Base-by-base conservation (phyloP, 2,113 vertebrate species). In the Etia nguti region DNA sequence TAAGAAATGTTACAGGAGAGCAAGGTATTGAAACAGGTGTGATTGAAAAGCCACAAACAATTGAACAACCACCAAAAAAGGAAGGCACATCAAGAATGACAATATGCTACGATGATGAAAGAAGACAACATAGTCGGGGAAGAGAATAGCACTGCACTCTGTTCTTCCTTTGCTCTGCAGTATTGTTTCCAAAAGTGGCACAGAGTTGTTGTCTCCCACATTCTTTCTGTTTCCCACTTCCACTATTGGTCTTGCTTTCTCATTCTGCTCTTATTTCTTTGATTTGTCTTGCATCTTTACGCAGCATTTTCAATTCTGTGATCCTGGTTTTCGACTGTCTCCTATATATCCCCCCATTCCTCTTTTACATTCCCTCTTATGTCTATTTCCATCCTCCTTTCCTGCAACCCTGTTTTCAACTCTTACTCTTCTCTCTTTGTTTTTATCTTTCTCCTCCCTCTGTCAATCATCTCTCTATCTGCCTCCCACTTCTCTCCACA, bases 381-480 rank as follows among this genome's bases (percentile, higher is more conserved):
- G 48, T 88, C 75, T 87, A 84, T 91, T 85, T 87, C 57, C 48
- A 80, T 82, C 55, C 38, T 80, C 18, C 24, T 59, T 48, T 82
- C 29, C 43, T 62, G n/a, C 60, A 73, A 73, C 65, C 52, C 79
- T 59, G 34, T 83, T 83, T 86, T 54, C 43, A 82, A 70, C 75
- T 84, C 79, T 79, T 38, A 50, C 62, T 89, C 60, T 24, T 57
- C 50, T 46, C 73, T 77, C 79, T 84, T 50, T 34, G 79, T 70
- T 88, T 84, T 82, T 36, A 90, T 79, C 57, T 60, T 56, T 80
- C 48, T 46, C 83, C 26, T 80, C 68, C 57, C 79, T 73, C 82
- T 90, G 89, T 90, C 93, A 94, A 84, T 93, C 90, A 91, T 57
- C 43, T 85, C 48, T 59, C 79, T 75, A 9, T 68, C 81, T 60